Conservation (phyloP, 2,888 invertebrate species). For the Drosophila paracracens region DNA sequence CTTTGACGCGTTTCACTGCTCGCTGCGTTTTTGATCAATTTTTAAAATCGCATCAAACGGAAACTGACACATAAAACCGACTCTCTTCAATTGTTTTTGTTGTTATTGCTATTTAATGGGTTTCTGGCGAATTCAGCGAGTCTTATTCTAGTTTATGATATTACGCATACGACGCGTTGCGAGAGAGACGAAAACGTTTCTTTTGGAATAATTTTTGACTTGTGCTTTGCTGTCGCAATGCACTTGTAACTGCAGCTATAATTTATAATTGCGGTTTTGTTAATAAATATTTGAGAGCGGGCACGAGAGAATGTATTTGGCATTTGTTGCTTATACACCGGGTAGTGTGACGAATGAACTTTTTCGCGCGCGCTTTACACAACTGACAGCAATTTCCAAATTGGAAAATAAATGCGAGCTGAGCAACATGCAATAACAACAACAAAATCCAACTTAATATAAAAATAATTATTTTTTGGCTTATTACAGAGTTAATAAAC, state of each 20-base stretch:
- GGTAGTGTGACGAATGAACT: constrained; percentile 43
- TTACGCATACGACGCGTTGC: constrained; percentile 61
- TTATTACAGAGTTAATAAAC: constrained; percentile 39
- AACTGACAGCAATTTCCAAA: constrained; percentile 62
- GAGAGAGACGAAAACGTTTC: constrained; percentile 4
- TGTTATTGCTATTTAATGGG: constrained; percentile 25
- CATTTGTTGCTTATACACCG: constrained; percentile 67
- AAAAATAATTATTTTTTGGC: constrained; percentile 25
- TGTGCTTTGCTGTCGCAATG: constrained; percentile 22
- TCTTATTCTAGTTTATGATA: constrained; percentile 19
- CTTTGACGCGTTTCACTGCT: constrained; percentile 45
- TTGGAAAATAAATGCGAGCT: constrained; percentile 42
- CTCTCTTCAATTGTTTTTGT: constrained; percentile 3
- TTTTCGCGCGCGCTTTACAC: constrained; percentile 59
- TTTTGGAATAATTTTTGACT: not conserved
- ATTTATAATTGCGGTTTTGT: constrained; percentile 47
- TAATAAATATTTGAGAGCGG: constrained; percentile 40
- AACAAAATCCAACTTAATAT: constrained; percentile 2
- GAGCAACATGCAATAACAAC: constrained; percentile 32
- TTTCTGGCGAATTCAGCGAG: constrained; percentile 6
- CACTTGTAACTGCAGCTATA: constrained; percentile 39
- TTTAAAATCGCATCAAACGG: constrained; percentile 64
- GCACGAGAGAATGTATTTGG: constrained; percentile 32
- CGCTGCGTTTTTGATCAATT: constrained; percentile 57
- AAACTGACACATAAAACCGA: constrained; percentile 59